A percentile compares a stretch with the other conserved stretches of the same genome.
Conservation (phyloP, 2,888 invertebrate species). For the Bimastos eiseni region DNA sequence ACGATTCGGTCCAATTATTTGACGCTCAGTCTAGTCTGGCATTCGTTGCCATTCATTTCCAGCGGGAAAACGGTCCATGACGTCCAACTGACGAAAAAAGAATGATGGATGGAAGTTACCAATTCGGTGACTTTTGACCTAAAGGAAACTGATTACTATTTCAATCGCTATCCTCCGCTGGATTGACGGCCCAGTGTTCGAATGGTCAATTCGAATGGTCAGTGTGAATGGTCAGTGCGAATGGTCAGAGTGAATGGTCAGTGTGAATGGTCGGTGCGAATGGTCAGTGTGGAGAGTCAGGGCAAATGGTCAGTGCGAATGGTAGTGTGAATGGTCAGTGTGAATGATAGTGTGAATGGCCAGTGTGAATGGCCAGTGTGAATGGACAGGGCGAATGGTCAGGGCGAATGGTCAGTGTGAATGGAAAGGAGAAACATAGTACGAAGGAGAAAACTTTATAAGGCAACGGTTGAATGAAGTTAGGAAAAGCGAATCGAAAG, state of each 20-base stretch:
- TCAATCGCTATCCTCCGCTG: not conserved
- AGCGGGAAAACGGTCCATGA: not conserved
- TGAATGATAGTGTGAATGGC: not conserved
- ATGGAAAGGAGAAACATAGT: not conserved
- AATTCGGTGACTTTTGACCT: not conserved
- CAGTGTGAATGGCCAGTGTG: not conserved
- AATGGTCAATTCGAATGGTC: not conserved
- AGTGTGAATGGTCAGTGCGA: not conserved
- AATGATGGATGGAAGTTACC: not conserved
- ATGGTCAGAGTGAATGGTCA: not conserved
- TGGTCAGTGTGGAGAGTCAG: not conserved
- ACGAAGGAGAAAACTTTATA: too few relatives aligned
- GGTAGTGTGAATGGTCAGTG: not conserved
- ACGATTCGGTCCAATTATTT: not conserved
- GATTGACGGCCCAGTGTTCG: not conserved
- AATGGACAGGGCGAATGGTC: not conserved
- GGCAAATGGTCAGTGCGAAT: not conserved
- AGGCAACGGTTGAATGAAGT: too few relatives aligned
- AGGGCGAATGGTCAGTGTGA: not conserved
- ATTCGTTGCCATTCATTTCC: not conserved
- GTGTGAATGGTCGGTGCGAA: not conserved
- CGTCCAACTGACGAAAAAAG: not conserved
- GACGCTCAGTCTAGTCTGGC: not conserved
- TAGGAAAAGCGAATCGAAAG: too few relatives aligned
- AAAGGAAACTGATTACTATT: not conserved